Evolutionary conservation across 2,797 vertebrate genomes (phyloP).

Genomic region (Avahi laniger): DNA sequence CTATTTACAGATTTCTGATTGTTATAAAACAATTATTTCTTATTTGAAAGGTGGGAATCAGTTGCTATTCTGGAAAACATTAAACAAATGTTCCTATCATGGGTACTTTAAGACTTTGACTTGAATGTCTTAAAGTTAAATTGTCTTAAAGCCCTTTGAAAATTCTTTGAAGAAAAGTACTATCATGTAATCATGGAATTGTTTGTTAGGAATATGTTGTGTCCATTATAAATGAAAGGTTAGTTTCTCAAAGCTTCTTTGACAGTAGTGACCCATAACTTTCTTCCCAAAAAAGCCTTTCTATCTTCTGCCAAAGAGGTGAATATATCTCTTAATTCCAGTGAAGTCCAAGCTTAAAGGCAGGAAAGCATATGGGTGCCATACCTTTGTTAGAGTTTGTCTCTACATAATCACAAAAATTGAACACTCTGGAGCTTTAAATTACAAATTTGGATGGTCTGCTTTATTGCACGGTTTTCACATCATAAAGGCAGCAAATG

Average conservation of each 20-base stretch:
- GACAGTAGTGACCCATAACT: not conserved
- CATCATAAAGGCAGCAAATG: slow-evolving; percentile 5
- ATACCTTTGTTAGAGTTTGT: slow-evolving; percentile 25
- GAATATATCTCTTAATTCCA: slow-evolving; percentile 8
- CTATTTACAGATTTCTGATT: not conserved
- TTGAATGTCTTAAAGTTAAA: not conserved
- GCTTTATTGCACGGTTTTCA: not conserved
- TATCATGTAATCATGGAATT: not conserved
- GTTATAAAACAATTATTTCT: not conserved
- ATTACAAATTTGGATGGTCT: not conserved
- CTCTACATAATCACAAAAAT: not conserved
- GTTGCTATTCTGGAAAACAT: slow-evolving; percentile 44
- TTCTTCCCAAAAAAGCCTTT: slow-evolving; percentile 26
- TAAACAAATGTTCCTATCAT: not conserved
- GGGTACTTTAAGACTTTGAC: not conserved
- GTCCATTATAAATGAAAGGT: not conserved
- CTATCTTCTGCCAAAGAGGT: not conserved
- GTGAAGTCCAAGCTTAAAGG: not conserved
- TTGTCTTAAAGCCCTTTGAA: not conserved
- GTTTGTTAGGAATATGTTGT: slow-evolving; percentile 14
- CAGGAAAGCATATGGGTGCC: slow-evolving; percentile 22
- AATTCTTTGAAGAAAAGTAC: not conserved
- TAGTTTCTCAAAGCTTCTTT: slow-evolving; percentile 28
- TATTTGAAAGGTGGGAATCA: slow-evolving; percentile 20
- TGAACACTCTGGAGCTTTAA: not conserved